A percentile compares a stretch with the other conserved stretches of the same genome.
Evolutionary conservation across 2,888 invertebrate genomes (phyloP).

Genomic region (Sminthurinus aureus): DNA sequence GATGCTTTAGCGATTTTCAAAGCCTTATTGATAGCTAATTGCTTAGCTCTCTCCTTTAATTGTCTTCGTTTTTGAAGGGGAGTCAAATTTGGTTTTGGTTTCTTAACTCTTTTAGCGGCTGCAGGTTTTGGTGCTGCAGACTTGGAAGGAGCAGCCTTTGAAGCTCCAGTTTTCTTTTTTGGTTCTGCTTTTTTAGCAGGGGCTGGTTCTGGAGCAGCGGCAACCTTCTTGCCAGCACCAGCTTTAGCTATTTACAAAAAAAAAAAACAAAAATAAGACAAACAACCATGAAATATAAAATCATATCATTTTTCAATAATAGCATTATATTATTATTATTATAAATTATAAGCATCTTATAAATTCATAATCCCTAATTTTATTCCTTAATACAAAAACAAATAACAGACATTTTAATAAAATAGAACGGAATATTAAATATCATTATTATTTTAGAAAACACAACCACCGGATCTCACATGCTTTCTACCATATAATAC

Average conservation of each 20-base stretch:
- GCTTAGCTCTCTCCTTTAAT: conserved; percentile 52
- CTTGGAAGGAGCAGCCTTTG: conserved; percentile 64
- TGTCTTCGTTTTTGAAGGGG: conserved; percentile 57
- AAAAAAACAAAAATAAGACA: neutral
- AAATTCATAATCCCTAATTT: too few relatives aligned
- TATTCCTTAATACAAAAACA: too few relatives aligned
- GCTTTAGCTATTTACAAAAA: neutral
- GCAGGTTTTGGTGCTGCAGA: conserved; percentile 50
- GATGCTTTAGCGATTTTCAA: conserved; percentile 77
- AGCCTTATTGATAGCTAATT: conserved; percentile 75
- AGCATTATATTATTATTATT: too few relatives aligned
- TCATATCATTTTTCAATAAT: neutral
- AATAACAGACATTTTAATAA: too few relatives aligned
- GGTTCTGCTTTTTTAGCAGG: conserved; percentile 61
- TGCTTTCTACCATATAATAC: too few relatives aligned
- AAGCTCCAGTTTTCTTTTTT: conserved; percentile 62
- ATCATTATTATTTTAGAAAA: too few relatives aligned
- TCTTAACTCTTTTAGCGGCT: conserved; percentile 66
- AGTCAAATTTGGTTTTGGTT: conserved; percentile 54
- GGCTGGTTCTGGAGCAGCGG: conserved; percentile 62
- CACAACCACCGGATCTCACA: too few relatives aligned
- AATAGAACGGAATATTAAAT: too few relatives aligned
- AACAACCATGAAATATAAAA: neutral
- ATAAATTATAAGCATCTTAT: too few relatives aligned
- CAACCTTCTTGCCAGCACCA: conserved; percentile 62